Conservation (phyloP, 2,113 vertebrate species). For the crab-eating macaque (Macaca fascicularis) region T2T-MFA8v1.1 NC_088377.1:85104501-85105000, state of each 20-base stretch:
- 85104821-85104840: not conserved
- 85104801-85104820: not conserved
- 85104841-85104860: not conserved
- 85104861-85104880: not conserved
- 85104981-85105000: not conserved
- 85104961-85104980: not conserved
- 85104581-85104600: not conserved
- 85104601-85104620: not conserved
- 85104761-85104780: not conserved
- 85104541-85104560: no score
- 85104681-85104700: not conserved
- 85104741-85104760: not conserved
- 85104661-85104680: not conserved
- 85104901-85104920: not conserved
- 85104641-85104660: not conserved
- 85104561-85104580: not conserved
- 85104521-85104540: no score
- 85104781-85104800: not conserved
- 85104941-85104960: no score
- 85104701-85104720: not conserved
- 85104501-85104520: no score
- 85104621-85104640: not conserved
- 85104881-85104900: not conserved
- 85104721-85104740: not conserved
- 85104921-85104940: accelerated